Evolutionary conservation across 2,888 invertebrate genomes (phyloP).

Genomic region (Tupiocoris notatus): DNA sequence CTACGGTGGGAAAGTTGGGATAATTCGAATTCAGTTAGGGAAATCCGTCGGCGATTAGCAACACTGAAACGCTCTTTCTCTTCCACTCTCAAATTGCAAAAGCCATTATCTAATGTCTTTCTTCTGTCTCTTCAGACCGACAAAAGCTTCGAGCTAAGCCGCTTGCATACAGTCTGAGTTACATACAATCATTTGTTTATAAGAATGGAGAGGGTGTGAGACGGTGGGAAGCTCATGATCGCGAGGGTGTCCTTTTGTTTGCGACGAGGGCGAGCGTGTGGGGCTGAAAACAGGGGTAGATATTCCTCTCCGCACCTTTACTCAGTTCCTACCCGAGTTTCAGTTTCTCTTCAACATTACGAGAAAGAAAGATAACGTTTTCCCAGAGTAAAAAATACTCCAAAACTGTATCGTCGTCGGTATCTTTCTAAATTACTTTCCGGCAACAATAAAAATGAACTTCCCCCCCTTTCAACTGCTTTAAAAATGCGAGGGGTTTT

Average conservation of each 20-base stretch:
- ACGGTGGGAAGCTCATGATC: not conserved
- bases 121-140: slow-evolving; percentile 19
- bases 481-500: not conserved
- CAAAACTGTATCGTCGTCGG: not conserved
- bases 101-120: slow-evolving; percentile 39
- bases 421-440: not conserved
- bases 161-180: not conserved
- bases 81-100: slow-evolving; percentile 21
- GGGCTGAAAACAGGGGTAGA: not conserved
- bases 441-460: not conserved
- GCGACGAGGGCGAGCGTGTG: not conserved
- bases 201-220: not conserved
- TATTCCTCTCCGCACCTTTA: not conserved
- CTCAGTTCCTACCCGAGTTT: not conserved
- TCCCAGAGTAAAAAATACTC: not conserved
- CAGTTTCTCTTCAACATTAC: not conserved
- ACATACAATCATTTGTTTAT: not conserved
- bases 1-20: not conserved
- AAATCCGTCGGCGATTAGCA: not conserved
- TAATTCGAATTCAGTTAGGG: not conserved
- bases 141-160: not conserved
- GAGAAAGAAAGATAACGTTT: not conserved
- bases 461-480: not conserved
- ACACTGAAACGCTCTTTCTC: not conserved
- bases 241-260: not conserved